Base-by-base conservation (phyloP, 2,888 invertebrate species). In the Mayetiola destructor region DNA sequence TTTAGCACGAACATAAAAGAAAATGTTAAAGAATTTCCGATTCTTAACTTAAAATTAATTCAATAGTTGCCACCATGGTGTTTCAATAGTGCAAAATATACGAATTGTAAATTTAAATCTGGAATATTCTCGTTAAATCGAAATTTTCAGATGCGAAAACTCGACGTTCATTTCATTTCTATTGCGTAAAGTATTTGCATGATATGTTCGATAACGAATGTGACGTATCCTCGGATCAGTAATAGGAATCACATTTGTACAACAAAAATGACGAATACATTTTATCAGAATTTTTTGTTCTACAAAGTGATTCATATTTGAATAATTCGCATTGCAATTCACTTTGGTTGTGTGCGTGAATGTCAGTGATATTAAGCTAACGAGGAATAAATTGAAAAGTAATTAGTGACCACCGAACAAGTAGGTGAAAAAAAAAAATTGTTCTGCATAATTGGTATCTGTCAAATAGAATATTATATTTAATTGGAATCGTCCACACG, bases 351-450 rank as follows among this genome's bases (percentile, higher is more conserved):
- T n/a, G n/a, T n/a, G n/a, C n/a, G n/a, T n/a, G n/a, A n/a, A n/a
- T n/a, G n/a, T n/a, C n/a, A n/a, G n/a, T n/a, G n/a, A n/a, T n/a
- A 3, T 9, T 10, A 21, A 40, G 3, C 6, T n/a, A 48, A 6
- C 27, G 2, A 2, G 3, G 23, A 6, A 12, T 12, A 23, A 21
- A 42, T 27, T 16, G n/a, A 48, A 27, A 48, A 23, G 27, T 12
- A 27, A 48, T 48, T 27, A 48, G 48, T 48, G 48, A n/a, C n/a
- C n/a, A n/a, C n/a, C n/a, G n/a, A n/a, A n/a, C n/a, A 6, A 48
- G 27, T 48, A 12, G 1, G 4, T 48, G 2, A 10, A n/a, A n/a
- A n/a, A n/a, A n/a, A n/a, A n/a, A n/a, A n/a, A n/a, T n/a, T n/a
- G n/a, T n/a, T n/a, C n/a, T 39, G 39, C 20, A 20, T 18, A 6